These are phyloP conservation scores for Chrysoperla carnea DNA, from an alignment of 1,140 invertebrate species.

Conservation along the genomic window DNA sequence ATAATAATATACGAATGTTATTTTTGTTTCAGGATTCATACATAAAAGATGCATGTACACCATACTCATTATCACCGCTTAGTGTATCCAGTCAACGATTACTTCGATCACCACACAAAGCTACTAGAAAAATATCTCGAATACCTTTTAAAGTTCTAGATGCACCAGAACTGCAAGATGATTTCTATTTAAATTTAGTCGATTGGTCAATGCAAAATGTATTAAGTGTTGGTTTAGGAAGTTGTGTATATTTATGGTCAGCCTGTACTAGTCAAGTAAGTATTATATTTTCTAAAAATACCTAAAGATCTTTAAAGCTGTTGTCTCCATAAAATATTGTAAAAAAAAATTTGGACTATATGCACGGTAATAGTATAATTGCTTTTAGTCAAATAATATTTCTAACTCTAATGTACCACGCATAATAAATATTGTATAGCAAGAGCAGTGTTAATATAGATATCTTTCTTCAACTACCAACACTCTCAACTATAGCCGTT, in stretches of 20 bases:
- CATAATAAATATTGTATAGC: too few relatives aligned
- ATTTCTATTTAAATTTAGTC: constrained; percentile 97
- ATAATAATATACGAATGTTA: too few relatives aligned
- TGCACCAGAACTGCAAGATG: constrained; percentile 96
- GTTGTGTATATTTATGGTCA: constrained; percentile 98
- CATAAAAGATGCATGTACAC: constrained; percentile 42
- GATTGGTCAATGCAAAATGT: constrained; percentile 99
- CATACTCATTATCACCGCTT: constrained; percentile 86
- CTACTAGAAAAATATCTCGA: constrained; percentile 88
- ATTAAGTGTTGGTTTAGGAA: constrained; percentile 93
- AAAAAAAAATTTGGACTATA: too few relatives aligned
- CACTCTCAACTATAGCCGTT: too few relatives aligned
- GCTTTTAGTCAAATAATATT: too few relatives aligned
- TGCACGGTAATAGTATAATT: too few relatives aligned
- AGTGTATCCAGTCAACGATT: constrained; percentile 90
- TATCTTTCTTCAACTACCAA: too few relatives aligned
- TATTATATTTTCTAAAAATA: constrained; percentile 1
- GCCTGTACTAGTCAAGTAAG: constrained; percentile 91
- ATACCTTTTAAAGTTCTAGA: constrained; percentile 97
- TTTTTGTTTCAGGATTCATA: constrained; percentile 33
- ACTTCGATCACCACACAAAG: constrained; percentile 82
- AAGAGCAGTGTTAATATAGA: too few relatives aligned
- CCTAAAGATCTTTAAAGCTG: too few relatives aligned
- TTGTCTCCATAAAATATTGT: too few relatives aligned
- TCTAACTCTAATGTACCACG: too few relatives aligned